A percentile compares a stretch with the other conserved stretches of the same genome.
phyloP scores from a whole-genome alignment of 2,113 vertebrate genomes.

The Rhinopithecus roxellana region DNA sequence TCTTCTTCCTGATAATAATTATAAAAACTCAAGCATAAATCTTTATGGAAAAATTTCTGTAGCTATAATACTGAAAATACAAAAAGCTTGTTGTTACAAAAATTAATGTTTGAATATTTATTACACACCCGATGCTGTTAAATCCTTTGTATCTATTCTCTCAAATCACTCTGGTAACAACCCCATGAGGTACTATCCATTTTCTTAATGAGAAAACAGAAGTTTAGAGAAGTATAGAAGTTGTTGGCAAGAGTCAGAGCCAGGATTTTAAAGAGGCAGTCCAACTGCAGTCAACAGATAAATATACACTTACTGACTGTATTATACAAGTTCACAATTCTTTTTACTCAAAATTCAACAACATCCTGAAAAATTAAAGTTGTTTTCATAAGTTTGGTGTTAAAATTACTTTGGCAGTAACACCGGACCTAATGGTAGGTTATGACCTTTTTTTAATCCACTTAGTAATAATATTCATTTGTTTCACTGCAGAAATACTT shows the following conservation, averaged over 20 bases:
- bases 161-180: slow-evolving; percentile 28
- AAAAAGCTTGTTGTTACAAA: slow-evolving; percentile 1
- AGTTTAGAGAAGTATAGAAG: background rate
- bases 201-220: background rate
- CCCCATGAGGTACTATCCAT: background rate
- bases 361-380: background rate
- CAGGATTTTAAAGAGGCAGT: background rate
- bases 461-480: background rate
- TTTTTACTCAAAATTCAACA: slow-evolving; percentile 13
- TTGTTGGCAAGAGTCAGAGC: background rate
- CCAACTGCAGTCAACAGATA: background rate
- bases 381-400: slow-evolving; percentile 13
- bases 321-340: background rate
- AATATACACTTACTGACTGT: background rate
- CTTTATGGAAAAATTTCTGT: slow-evolving; percentile 36
- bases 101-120: background rate
- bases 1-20: slow-evolving; percentile 89
- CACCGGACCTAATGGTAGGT: background rate
- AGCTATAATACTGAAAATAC: slow-evolving; percentile 22
- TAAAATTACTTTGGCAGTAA: slow-evolving; percentile 34
- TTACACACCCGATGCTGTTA: background rate
- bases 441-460: background rate
- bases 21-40: slow-evolving; percentile 64
- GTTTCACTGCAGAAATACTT: background rate
- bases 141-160: background rate